phyloP scores from a whole-genome alignment of 2,113 vertebrate species.

The Neodon shergylaensis region DNA sequence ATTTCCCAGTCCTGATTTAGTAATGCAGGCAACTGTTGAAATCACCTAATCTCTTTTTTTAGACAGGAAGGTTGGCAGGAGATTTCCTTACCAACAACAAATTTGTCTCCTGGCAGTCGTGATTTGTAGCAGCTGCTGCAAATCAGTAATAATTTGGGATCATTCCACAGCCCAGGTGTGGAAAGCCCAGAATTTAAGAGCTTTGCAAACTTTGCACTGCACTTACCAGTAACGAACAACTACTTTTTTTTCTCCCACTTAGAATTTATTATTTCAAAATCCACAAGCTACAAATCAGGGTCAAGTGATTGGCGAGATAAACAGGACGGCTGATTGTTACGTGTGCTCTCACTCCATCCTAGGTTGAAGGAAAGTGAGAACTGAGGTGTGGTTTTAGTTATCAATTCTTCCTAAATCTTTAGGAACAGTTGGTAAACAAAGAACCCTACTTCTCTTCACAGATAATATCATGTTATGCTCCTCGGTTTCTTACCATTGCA shows the following conservation, averaged over 20 bases:
- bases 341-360: background rate
- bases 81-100: slow-evolving; percentile 59
- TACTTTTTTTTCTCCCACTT: background rate
- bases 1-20: slow-evolving; percentile 53
- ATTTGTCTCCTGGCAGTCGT: slow-evolving; percentile 75
- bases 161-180: slow-evolving; percentile 68
- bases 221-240: slow-evolving; percentile 27
- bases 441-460: background rate
- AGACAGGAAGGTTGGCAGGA: slow-evolving; percentile 71
- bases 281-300: background rate
- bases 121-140: slow-evolving; percentile 74
- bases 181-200: slow-evolving; percentile 49
- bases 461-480: background rate
- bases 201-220: slow-evolving; percentile 6
- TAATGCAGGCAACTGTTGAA: slow-evolving; percentile 67
- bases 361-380: background rate
- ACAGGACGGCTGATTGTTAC: background rate
- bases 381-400: background rate
- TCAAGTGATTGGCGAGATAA: slow-evolving; percentile 16
- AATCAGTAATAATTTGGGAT: slow-evolving; percentile 74
- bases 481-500: background rate
- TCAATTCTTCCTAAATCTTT: background rate
- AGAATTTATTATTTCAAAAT: slow-evolving; percentile 45
- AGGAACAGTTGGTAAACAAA: background rate
- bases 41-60: slow-evolving; percentile 68